Conservation (phyloP, 2,797 vertebrate genomes). For the Picus viridis region DNA sequence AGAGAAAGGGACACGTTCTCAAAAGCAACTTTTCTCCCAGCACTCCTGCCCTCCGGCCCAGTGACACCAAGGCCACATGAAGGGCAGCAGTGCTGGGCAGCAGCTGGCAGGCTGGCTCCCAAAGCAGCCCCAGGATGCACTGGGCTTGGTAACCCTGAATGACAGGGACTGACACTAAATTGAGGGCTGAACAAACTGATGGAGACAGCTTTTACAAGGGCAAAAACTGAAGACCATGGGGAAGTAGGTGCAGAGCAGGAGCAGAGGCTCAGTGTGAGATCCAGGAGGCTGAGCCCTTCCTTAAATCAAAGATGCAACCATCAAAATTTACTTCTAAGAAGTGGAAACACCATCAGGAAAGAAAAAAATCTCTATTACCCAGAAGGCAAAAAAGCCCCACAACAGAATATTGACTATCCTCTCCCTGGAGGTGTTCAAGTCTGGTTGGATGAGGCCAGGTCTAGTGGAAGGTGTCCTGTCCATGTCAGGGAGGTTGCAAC, state of each 20-base stretch:
- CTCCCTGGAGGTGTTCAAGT: too few species aligned
- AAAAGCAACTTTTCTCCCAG: background rate
- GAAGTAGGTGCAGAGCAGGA: background rate
- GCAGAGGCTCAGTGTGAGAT: background rate
- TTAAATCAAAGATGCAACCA: background rate
- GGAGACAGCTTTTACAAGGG: background rate
- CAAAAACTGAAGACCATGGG: background rate
- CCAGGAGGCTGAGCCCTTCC: background rate
- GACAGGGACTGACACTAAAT: background rate
- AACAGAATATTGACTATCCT: background rate
- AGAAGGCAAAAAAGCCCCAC: background rate
- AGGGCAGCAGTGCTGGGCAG: background rate
- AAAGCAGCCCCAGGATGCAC: background rate
- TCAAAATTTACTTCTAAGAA: background rate
- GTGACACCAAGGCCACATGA: rapidly evolving
- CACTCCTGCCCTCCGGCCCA: background rate
- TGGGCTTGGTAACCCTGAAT: rapidly evolving
- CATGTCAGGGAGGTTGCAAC: too few species aligned
- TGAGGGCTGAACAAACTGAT: background rate
- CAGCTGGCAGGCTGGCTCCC: background rate
- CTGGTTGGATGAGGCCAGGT: too few species aligned
- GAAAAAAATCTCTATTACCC: background rate
- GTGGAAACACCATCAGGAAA: background rate
- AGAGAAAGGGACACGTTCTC: rapidly evolving
- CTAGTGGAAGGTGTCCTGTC: too few species aligned